Evolutionary conservation across 2,113 vertebrate species (phyloP).

Genomic region (Orientallactaga bullata): DNA sequence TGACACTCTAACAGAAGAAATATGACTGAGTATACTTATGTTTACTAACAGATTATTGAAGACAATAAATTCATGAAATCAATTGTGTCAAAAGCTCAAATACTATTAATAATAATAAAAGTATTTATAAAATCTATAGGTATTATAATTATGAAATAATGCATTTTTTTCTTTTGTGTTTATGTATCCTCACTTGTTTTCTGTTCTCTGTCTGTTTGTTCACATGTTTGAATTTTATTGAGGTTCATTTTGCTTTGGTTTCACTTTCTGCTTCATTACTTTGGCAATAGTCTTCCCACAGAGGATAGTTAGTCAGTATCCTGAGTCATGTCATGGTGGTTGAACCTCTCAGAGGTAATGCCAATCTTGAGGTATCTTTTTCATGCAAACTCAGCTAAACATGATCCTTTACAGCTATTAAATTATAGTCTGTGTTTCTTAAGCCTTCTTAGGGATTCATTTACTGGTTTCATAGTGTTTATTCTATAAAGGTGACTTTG

Average conservation of each 20-base stretch:
- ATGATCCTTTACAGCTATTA: not conserved
- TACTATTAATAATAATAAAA: not conserved
- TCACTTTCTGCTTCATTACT: conserved; percentile 40
- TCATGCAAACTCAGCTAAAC: not conserved
- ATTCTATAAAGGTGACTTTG: not conserved
- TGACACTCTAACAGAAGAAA: conserved; percentile 23
- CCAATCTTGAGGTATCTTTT: not conserved
- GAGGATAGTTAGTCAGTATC: not conserved
- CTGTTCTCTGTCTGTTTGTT: not conserved
- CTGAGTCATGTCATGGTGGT: not conserved
- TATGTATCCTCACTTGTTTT: not conserved
- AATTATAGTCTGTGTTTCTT: not conserved
- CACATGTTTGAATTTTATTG: not conserved
- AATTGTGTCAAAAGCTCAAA: not conserved
- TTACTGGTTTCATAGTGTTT: not conserved
- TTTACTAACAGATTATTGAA: not conserved
- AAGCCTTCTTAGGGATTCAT: not conserved
- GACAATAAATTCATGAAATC: conserved; percentile 48
- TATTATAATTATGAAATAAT: not conserved
- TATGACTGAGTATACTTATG: not conserved
- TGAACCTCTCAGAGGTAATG: conserved; percentile 34
- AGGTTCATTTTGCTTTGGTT: conserved; percentile 28
- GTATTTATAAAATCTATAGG: not conserved
- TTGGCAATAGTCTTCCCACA: conserved; percentile 12
- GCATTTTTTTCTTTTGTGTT: not conserved